A percentile compares a stretch with the other conserved stretches of the same genome.
Evolutionary conservation across 2,797 vertebrate genomes (phyloP).

Genomic region (Leptodactylus fallax): DNA sequence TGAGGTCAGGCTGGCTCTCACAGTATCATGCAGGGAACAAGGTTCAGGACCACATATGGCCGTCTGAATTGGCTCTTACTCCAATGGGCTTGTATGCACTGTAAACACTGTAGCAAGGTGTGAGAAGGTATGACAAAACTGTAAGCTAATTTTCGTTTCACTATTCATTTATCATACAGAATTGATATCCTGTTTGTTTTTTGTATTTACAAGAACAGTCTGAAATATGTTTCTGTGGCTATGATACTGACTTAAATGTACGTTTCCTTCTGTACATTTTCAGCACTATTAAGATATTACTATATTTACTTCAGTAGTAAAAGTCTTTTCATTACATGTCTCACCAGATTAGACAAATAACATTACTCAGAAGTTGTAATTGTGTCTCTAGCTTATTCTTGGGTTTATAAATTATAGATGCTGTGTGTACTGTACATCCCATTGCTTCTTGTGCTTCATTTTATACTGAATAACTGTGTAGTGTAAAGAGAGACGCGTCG

Average conservation of each 20-base stretch:
- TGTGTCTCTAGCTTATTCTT: constrained; percentile 26
- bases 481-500: constrained; percentile 21
- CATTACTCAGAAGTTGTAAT: background rate
- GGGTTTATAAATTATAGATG: background rate
- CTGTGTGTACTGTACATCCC: constrained; percentile 36
- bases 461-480: constrained; percentile 39
- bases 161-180: background rate
- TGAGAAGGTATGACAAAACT: background rate
- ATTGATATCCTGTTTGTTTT: background rate
- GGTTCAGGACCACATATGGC: too few species aligned
- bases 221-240: background rate
- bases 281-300: constrained; percentile 26
- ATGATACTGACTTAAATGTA: background rate
- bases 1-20: too few species aligned
- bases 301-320: background rate
- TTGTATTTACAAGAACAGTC: background rate
- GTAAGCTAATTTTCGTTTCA: background rate
- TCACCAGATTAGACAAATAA: background rate
- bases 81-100: background rate
- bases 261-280: background rate
- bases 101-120: background rate
- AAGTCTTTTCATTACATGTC: background rate
- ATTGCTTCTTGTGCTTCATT: constrained; percentile 29
- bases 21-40: too few species aligned
- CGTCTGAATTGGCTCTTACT: too few species aligned